phyloP scores from a whole-genome alignment of 2,113 vertebrate species.

The Eolophus roseicapilla region DNA sequence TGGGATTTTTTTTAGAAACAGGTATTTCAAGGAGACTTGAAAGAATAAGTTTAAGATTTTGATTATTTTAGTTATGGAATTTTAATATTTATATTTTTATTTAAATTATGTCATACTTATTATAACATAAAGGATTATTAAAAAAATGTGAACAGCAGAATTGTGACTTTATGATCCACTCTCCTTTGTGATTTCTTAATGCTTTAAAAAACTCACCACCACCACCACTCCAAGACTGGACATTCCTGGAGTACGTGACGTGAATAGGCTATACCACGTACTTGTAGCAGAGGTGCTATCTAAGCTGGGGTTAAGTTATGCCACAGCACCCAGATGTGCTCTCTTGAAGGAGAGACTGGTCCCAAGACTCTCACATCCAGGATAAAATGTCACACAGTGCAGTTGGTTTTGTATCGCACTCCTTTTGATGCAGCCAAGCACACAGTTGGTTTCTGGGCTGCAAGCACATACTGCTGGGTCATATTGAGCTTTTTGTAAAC shows the following conservation, averaged over 20 bases:
- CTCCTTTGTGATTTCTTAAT: not conserved
- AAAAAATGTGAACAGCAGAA: not conserved
- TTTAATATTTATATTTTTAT: not conserved
- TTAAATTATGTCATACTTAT: not conserved
- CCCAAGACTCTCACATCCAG: not conserved
- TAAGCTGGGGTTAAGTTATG: not conserved
- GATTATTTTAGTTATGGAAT: not conserved
- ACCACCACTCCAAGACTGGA: not conserved
- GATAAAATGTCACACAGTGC: not conserved
- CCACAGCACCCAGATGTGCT: not conserved
- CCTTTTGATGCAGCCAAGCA: not conserved
- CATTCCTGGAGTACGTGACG: not conserved
- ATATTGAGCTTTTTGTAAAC: not conserved
- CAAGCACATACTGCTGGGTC: not conserved
- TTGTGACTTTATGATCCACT: not conserved
- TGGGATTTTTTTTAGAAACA: not conserved
- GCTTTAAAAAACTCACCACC: not conserved
- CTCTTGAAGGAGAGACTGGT: not conserved
- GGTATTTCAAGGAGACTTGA: not conserved
- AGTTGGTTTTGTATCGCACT: not conserved
- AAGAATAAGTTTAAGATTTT: not conserved
- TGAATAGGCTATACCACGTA: not conserved
- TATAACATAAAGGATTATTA: not conserved
- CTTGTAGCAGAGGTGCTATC: not conserved
- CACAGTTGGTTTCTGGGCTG: not conserved